Evolutionary conservation across 2,888 invertebrate species (phyloP), one percentile per base, ranked within the genome.

Genomic region (Conomelus anceps): DNA sequence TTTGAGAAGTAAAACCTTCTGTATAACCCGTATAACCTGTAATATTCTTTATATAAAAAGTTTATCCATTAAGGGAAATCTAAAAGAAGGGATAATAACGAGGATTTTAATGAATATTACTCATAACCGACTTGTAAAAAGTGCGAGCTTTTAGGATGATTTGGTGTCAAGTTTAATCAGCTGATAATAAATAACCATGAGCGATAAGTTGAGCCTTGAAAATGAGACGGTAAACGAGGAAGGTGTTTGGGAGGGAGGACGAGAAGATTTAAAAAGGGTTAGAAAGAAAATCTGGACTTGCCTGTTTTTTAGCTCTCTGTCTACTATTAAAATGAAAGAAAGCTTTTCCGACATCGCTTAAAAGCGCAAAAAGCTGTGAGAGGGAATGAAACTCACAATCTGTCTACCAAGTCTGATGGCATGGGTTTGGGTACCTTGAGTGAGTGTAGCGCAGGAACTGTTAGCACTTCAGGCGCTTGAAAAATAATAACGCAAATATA

Each of bases 351-450:
- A 84, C 88, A 41, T 41, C 41, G 88, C 86, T 63, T 63, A 63
- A 63, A 63, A 63, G 86, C 88, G 88, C 29, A 88, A 41, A 41
- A 23, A 84, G 63, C 63, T 63, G 63, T 63, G n/a, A 63, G 63
- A 63, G 63, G 63, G n/a, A 84, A 41, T 88, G 90, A 91, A 90
- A 89, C 89, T 87, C 20, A 87, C 41, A 34, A 89, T 34, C 89
- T 85, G 34, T 63, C 63, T 63, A n/a, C 63, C 34, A 17, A 34
- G 34, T 11, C 34, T 34, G 34, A 34, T 63, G n/a, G n/a, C n/a
- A n/a, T n/a, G n/a, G n/a, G n/a, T n/a, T n/a, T n/a, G 63, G 63
- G n/a, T 63, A 63, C 63, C n/a, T 63, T 63, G n/a, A n/a, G n/a
- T 63, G n/a, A n/a, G 63, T 17, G 63, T n/a, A n/a, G n/a, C n/a